Base-by-base conservation (phyloP, 2,888 invertebrate genomes). In the Caenorhabditis sulstoni region DNA sequence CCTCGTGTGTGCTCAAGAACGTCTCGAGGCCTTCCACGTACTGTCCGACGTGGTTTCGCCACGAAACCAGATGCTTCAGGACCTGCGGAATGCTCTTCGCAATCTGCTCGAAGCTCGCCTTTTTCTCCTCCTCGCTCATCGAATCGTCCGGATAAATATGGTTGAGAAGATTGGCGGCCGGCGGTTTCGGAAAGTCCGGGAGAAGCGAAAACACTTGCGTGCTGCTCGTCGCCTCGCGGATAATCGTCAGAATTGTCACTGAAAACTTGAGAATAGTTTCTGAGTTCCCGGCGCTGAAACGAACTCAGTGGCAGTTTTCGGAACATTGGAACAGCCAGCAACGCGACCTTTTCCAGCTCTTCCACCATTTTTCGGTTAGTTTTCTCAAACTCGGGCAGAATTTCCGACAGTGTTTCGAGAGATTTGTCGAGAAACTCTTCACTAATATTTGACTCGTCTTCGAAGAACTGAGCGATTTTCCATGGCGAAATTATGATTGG, bases 121-220 rank as follows among this genome's bases (percentile, higher is more conserved):
- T 58, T 18, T 66, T 66, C 39, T 65, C 47, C 18, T 74, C 74
- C 0, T 29, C 3, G 12, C 58, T 58, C 58, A 73, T 8, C 1
- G 52, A 22, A 4, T 37, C 12, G 3, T 66, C 61, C 3, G 41
- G 57, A 14, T 53, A 74, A 8, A 74, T 74, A 47, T 66, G 61
- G 53, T 78, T 45, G 14, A 58, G 18, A 18, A 78, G 47, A n/a
- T 59, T 70, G 3, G 45, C 22, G 1, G 77, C 66, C 14, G 77
- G 77, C 9, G 57, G 23, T 41, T 65, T 58, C 9, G 77, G 77
- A 23, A 71, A 78, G 9, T 62, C 58, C 14, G 77, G 77, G 1
- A 61, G 41, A 23, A 53, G 29, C 0, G 22, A 4, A 18, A 66
- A 66, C 0, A 37, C 20, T 11, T 62, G 35, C n/a, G 58, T 5